phyloP scores from a whole-genome alignment of 2,888 invertebrate species.

The Oligia strigilis region DNA sequence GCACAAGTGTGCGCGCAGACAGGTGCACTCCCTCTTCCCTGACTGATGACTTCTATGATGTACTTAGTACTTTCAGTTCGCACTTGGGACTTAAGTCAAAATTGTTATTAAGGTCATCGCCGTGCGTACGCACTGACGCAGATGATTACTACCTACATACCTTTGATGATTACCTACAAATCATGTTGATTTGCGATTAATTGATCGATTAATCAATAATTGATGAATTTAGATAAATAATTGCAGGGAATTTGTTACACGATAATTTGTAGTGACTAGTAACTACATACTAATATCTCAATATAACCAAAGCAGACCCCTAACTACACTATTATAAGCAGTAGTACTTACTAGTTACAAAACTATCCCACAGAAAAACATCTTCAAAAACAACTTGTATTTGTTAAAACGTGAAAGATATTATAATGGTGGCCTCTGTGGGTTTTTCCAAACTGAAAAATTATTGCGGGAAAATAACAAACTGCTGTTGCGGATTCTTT shows the following conservation, averaged over 20 bases:
- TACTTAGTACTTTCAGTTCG: neutral
- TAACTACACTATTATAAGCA: neutral
- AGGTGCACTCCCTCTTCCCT: too few relatives aligned
- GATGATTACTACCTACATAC: neutral
- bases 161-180: neutral
- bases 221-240: slow-evolving; percentile 10
- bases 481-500: neutral
- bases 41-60: neutral
- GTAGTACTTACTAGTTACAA: neutral
- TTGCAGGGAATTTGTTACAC: slow-evolving; percentile 15
- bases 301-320: neutral
- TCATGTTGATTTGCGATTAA: slow-evolving; percentile 22
- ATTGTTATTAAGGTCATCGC: slow-evolving; percentile 16
- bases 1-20: too few relatives aligned
- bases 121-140: slow-evolving; percentile 17
- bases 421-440: neutral
- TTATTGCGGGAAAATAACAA: neutral
- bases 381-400: neutral
- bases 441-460: slow-evolving; percentile 19
- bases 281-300: neutral
- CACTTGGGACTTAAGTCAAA: neutral
- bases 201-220: slow-evolving; percentile 9
- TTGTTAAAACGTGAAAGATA: neutral
- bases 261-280: slow-evolving; percentile 25
- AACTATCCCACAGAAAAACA: neutral